Evolutionary conservation across 2,797 vertebrate species (phyloP).

Genomic region (Avahi laniger): DNA sequence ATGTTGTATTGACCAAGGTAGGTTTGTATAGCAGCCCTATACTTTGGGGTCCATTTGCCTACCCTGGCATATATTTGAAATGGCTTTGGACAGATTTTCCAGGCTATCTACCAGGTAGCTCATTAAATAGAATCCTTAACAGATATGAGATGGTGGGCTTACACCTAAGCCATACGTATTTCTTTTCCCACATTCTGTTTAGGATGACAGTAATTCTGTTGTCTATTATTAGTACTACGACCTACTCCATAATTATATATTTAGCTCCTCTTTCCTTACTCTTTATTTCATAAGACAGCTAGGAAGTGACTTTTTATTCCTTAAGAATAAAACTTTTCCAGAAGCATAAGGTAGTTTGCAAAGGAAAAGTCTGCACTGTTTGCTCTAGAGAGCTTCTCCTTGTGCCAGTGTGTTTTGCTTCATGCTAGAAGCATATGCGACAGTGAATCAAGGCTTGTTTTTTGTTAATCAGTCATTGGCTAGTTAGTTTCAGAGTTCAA

Average conservation of each 20-base stretch:
- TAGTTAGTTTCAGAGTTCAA: constrained; percentile 54
- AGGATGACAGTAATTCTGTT: constrained; percentile 53
- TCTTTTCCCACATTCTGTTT: constrained; percentile 59
- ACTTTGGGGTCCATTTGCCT: not conserved
- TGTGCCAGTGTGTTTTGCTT: not conserved
- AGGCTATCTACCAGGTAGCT: not conserved
- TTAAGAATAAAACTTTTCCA: constrained; percentile 47
- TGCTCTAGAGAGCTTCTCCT: not conserved
- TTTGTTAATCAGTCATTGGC: not conserved
- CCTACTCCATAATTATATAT: constrained; percentile 21
- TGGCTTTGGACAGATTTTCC: constrained; percentile 20
- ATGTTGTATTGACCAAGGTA: constrained; percentile 62
- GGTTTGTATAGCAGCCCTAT: constrained; percentile 53
- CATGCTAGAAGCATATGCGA: constrained; percentile 18
- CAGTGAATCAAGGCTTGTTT: not conserved
- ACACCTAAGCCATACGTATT: constrained; percentile 45
- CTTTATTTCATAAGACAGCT: constrained; percentile 62
- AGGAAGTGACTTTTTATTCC: constrained; percentile 56
- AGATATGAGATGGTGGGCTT: constrained; percentile 23
- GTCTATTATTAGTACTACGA: constrained; percentile 58
- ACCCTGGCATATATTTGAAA: not conserved
- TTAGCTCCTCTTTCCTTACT: not conserved
- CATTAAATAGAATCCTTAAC: constrained; percentile 12
- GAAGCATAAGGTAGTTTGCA: constrained; percentile 53
- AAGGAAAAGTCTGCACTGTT: constrained; percentile 35